phyloP scores from a whole-genome alignment of 2,113 vertebrate genomes.

The Oryctolagus cuniculus region mOryCun1.1 NC_091434.1:34894001-34894500 shows the following conservation, averaged over 20 bases:
- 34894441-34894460: background rate
- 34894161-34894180: background rate
- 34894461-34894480: background rate
- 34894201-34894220: constrained; percentile 14
- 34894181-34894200: background rate
- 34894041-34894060: constrained; percentile 29
- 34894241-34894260: constrained; percentile 12
- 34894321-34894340: constrained; percentile 3
- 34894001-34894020: constrained; percentile 20
- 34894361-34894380: background rate
- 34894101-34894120: constrained; percentile 24
- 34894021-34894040: background rate
- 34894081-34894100: constrained; percentile 13
- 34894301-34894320: background rate
- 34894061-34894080: background rate
- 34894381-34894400: constrained; percentile 25
- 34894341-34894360: background rate
- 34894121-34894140: background rate
- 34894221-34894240: background rate
- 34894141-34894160: background rate
- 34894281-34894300: constrained; percentile 44
- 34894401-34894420: constrained; percentile 47
- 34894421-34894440: background rate
- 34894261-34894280: constrained; percentile 15
- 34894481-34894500: background rate